Evolutionary conservation across 2,113 vertebrate genomes (phyloP), one percentile per base, ranked within the genome.

Genomic region (Ictalurus furcatus): DNA sequence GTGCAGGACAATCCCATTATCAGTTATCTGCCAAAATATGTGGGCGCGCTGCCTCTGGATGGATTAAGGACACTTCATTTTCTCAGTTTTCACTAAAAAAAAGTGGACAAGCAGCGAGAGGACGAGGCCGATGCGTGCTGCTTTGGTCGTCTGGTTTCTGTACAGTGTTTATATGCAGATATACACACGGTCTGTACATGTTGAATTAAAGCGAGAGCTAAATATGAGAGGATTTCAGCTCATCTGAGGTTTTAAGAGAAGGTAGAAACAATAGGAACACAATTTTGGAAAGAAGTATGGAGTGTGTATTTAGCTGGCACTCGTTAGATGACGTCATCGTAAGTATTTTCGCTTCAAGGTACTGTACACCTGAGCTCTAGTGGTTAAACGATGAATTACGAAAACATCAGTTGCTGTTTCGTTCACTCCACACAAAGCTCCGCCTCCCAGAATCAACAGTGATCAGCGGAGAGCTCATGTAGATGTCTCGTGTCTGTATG

Each of bases 11-110:
- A 76, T 30, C 54, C 34, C 37, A 37, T 84, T 76, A 76, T 34
- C 82, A 17, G 8, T 54, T 48, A 48, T 19, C 58, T 76, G 87
- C 87, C 87, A 88, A 85, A 78, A 37, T 78, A 84, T 84, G 67
- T 78, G 81, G 82, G 69, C 54, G 6, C 7, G 6, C n/a, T 76
- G 87, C 82, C 82, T 63, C 37, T 17, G 69, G 37, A 7, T 0
- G 23, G 44, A 69, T 81, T 56, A 30, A 34, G 1, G 12, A 67
- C 19, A 48, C 76, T 82, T 54, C 0, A 9, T 54, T 87, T 82
- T 56, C 25, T 28, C 44, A 21, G 11, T 28, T 11, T 67, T 56
- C 7, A 34, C 13, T n/a, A 17, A 40, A 44, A 30, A 23, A 67
- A 65, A 25, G 9, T 12, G 6, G 30, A 48, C 14, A 16, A 54